Conservation (phyloP, 2,113 vertebrate species). For the Carassius auratus region DNA sequence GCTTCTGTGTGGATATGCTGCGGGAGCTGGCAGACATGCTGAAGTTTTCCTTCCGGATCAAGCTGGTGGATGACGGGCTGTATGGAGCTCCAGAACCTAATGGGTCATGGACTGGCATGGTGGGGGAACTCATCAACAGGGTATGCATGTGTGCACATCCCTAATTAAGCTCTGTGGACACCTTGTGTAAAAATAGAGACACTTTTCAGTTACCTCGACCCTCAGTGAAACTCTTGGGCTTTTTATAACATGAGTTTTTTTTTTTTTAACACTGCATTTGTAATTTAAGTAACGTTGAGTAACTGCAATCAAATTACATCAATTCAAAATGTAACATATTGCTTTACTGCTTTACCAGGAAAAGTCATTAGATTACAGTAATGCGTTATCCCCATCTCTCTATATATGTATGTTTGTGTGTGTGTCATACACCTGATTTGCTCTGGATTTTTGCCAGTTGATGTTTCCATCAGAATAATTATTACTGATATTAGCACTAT, state of each 20-base stretch:
- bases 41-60: slow-evolving; percentile 87
- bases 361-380: too few relatives aligned
- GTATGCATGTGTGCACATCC: slow-evolving; percentile 68
- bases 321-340: too few relatives aligned
- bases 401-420: too few relatives aligned
- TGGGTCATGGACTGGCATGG: slow-evolving; percentile 94
- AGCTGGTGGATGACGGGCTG: slow-evolving; percentile 87
- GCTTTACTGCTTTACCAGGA: too few relatives aligned
- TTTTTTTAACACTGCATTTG: not conserved
- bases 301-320: too few relatives aligned
- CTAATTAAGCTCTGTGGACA: not conserved
- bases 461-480: slow-evolving; percentile 27
- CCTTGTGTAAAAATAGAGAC: not conserved
- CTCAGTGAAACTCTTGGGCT: not conserved
- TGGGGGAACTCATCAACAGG: slow-evolving; percentile 91
- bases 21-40: slow-evolving; percentile 83
- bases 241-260: not conserved
- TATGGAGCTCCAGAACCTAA: slow-evolving; percentile 89
- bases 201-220: not conserved
- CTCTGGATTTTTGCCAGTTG: not conserved
- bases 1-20: slow-evolving; percentile 93
- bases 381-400: too few relatives aligned
- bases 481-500: slow-evolving; percentile 40
- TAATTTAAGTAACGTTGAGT: too few relatives aligned
- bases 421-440: too few relatives aligned